Evolutionary conservation across 2,113 vertebrate genomes (phyloP).

Genomic region (Alethe diademata): DNA sequence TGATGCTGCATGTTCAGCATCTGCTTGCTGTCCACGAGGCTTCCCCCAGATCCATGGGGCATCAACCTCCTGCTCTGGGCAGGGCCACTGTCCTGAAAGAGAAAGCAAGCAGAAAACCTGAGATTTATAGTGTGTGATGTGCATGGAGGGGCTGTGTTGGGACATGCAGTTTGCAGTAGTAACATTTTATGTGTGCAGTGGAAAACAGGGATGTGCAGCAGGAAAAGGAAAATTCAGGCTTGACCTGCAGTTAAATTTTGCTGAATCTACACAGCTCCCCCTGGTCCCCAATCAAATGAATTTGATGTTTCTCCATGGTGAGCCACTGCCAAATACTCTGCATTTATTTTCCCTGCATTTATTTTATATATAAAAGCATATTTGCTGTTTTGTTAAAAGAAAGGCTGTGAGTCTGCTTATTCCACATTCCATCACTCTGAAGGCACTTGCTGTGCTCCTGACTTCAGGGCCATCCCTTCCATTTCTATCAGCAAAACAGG

Average conservation of each 20-base stretch:
- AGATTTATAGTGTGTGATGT: background rate
- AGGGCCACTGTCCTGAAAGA: conserved; percentile 82
- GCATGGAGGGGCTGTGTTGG: rapidly evolving
- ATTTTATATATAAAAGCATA: background rate
- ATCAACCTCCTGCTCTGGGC: conserved; percentile 69
- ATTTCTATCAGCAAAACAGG: background rate
- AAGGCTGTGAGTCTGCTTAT: background rate
- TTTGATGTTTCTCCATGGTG: background rate
- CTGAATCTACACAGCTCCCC: background rate
- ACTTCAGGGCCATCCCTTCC: background rate
- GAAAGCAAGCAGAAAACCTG: background rate
- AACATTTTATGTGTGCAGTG: background rate
- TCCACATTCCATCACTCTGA: rapidly evolving
- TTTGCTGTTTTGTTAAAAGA: background rate
- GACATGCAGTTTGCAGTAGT: background rate
- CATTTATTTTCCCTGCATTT: background rate
- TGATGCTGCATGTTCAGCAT: conserved; percentile 79
- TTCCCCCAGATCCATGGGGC: conserved; percentile 63
- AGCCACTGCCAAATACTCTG: background rate
- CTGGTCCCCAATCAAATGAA: background rate
- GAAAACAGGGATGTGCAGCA: background rate
- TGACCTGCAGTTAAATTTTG: background rate
- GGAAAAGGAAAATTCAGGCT: background rate
- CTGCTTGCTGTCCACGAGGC: conserved; percentile 74
- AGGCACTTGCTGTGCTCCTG: background rate